A percentile compares a stretch with the other conserved stretches of the same genome.
Conservation (phyloP, 2,113 vertebrate genomes). For the Notarius quadriscutis region DNA sequence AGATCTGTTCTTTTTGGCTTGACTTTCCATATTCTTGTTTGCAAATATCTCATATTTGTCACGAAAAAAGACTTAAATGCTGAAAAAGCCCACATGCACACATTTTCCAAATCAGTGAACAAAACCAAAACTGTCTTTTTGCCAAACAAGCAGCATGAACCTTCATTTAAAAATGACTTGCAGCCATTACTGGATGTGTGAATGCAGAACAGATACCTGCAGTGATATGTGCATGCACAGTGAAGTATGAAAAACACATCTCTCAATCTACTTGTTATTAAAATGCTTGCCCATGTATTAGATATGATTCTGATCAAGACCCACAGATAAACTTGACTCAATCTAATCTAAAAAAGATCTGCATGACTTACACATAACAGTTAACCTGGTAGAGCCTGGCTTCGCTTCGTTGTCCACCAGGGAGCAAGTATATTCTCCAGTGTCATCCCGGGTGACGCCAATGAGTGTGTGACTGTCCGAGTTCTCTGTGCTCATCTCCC, state of each 20-base stretch:
- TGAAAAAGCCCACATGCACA: background rate
- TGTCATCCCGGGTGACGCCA: conserved; percentile 78
- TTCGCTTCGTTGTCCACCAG: conserved; percentile 75
- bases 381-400: conserved; percentile 73
- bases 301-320: background rate
- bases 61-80: background rate
- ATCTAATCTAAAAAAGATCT: background rate
- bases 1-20: background rate
- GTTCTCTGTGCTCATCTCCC: conserved; percentile 65
- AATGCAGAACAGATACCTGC: background rate
- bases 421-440: conserved; percentile 89
- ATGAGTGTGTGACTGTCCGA: conserved; percentile 73
- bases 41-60: background rate
- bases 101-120: background rate
- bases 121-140: background rate
- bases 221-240: background rate
- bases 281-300: background rate
- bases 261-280: background rate
- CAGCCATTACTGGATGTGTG: background rate
- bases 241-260: conserved; percentile 2
- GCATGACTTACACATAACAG: conserved; percentile 85
- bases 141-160: background rate
- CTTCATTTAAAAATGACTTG: background rate
- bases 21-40: background rate
- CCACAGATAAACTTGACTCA: background rate